Percentiles rank a stretch among this genome's conserved stretches.
These are phyloP conservation scores for Lymantria dispar DNA, from an alignment of 2,888 invertebrate species.

Conservation along the genomic window DNA sequence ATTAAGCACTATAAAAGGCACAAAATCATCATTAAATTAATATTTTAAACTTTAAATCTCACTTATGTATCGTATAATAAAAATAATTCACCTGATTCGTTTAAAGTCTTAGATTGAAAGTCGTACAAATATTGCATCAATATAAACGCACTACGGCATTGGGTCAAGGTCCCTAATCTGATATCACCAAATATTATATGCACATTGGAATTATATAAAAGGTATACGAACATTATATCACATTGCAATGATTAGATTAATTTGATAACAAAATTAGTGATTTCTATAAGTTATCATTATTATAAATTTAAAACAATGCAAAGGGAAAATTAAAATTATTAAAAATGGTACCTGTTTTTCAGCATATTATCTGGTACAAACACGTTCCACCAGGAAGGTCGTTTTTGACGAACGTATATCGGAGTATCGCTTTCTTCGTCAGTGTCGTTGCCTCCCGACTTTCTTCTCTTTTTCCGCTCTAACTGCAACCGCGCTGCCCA, in stretches of 20 bases:
- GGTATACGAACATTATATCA: conserved; percentile 18
- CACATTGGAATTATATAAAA: no score
- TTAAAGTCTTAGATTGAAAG: no score
- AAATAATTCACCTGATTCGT: no score
- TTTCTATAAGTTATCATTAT: conserved; percentile 3
- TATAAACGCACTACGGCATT: no score
- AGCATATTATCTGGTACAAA: conserved; percentile 90
- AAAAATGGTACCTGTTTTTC: conserved; percentile 83
- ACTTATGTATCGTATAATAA: no score
- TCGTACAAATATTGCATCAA: no score
- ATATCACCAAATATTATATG: no score
- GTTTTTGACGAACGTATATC: conserved; percentile 84
- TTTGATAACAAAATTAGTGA: background rate
- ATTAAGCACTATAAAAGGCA: no score
- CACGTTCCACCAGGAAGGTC: conserved; percentile 95
- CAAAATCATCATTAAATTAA: no score
- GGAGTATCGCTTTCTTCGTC: conserved; percentile 70
- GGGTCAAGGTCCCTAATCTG: no score
- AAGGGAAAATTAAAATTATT: conserved; percentile 1
- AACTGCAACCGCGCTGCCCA: conserved; percentile 82
- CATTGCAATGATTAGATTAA: conserved; percentile 41
- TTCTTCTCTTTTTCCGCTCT: conserved; percentile 80
- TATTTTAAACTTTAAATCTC: no score
- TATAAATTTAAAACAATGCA: background rate
- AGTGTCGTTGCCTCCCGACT: conserved; percentile 74